Base-by-base conservation (phyloP, 2,113 vertebrate species). In the Gobiocypris rarus region DNA sequence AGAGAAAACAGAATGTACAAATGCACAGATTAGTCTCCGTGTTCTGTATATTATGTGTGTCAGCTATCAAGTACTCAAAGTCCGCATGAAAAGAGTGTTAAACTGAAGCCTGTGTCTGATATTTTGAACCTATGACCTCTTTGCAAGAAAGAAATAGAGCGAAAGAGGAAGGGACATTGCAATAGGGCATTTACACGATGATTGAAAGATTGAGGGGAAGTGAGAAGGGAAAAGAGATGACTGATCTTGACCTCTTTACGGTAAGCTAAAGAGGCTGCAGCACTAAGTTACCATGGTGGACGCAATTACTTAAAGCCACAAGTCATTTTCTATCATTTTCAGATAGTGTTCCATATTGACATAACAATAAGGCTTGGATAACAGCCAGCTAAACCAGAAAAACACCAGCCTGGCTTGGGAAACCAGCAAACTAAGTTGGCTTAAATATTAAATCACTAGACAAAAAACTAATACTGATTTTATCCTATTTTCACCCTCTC, bases 121-220 rank as follows among this genome's bases (percentile, higher is more conserved):
- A 52, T 75, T 52, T 19, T 31, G 26, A 75, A 75, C 48, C 73
- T 31, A 26, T 75, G 45, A 75, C 45, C 24, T 75, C 45, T 75
- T 28, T 6, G 8, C 5, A 19, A 28, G 4, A 34, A 6, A 76
- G 48, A 31, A 31, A 74, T 10, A 28, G 52, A 83, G 70, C 0
- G 4, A 85, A 28, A 28, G 69, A 65, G 22, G 9, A 26, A 45
- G 48, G 26, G 58, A 82, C 8, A 70, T 48, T 19, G 59, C 24
- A 54, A 69, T 10, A 26, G 2, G 28, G 9, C 50, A 56, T 54
- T 80, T 74, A 69, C 1, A 19, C 34, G 56, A 81, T 26, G 43
- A 85, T 9, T 81, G 84, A 81, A 78, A 85, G 52, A 67, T 81
- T 81, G 38, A 75, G 69, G 28, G 28, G 43, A 81, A 61, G 41